Evolutionary conservation across 2,888 invertebrate species (phyloP).

Genomic region (Erpobdella octoculata): DNA sequence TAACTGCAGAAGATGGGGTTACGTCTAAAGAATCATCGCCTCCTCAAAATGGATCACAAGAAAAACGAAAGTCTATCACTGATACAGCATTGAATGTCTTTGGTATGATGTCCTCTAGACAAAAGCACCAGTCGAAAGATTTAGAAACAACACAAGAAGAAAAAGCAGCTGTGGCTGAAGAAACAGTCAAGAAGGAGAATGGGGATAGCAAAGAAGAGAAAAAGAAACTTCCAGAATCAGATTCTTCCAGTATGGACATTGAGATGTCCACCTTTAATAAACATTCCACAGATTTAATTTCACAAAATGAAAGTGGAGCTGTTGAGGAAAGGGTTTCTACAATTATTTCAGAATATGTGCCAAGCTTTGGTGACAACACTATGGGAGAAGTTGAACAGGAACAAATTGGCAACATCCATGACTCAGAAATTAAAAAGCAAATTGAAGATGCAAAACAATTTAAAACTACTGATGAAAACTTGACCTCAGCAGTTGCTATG

Average conservation of each 20-base stretch:
- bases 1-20: not conserved
- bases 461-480: too few relatives aligned
- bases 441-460: too few relatives aligned
- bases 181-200: not conserved
- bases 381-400: not conserved
- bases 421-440: too few relatives aligned
- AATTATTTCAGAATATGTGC: not conserved
- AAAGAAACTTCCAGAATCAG: not conserved
- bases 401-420: too few relatives aligned
- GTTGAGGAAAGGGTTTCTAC: not conserved
- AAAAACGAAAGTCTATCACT: slow-evolving; percentile 5
- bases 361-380: not conserved
- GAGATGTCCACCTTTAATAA: not conserved
- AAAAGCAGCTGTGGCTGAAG: not conserved
- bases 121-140: slow-evolving; percentile 4
- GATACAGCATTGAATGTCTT: slow-evolving; percentile 1
- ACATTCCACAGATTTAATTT: not conserved
- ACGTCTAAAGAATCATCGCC: not conserved
- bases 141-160: slow-evolving; percentile 2
- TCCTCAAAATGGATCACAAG: not conserved
- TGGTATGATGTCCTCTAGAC: slow-evolving; percentile 19
- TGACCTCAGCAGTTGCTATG: too few relatives aligned
- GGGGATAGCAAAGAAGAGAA: not conserved
- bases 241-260: not conserved
- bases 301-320: not conserved